These are phyloP conservation scores for Chlamydotis undulata DNA, from an alignment of 2,113 vertebrate species.

Conservation along the genomic window DNA sequence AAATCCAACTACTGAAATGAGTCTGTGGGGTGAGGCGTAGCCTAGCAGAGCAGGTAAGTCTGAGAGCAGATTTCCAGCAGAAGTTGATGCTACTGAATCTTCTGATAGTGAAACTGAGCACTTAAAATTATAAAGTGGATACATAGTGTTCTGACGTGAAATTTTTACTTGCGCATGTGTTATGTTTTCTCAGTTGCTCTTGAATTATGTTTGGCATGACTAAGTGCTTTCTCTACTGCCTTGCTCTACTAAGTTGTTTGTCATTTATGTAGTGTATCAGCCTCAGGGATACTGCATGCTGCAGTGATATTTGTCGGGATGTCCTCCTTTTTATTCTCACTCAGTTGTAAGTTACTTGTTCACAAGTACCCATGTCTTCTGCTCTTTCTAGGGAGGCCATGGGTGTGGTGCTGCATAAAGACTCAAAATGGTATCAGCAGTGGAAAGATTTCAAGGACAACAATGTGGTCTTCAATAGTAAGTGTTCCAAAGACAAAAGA, in stretches of 20 bases:
- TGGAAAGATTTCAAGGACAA: slow-evolving; percentile 99
- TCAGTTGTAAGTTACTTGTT: fast-evolving
- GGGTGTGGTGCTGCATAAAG: slow-evolving; percentile 94
- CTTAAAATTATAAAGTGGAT: not conserved
- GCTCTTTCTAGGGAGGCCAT: slow-evolving; percentile 84
- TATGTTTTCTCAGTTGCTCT: not conserved
- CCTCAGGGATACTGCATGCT: not conserved
- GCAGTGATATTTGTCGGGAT: not conserved
- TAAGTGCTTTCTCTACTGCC: not conserved
- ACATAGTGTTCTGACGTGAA: not conserved
- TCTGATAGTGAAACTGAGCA: fast-evolving
- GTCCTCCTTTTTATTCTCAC: not conserved
- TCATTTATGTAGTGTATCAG: not conserved
- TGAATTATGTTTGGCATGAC: not conserved
- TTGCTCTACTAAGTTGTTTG: fast-evolving
- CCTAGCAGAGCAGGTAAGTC: not conserved
- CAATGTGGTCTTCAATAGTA: slow-evolving; percentile 94
- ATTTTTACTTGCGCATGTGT: not conserved
- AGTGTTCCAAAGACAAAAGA: slow-evolving; percentile 50
- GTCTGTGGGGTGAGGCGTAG: not conserved
- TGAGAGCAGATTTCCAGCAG: not conserved
- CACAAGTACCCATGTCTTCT: not conserved
- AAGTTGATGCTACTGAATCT: fast-evolving
- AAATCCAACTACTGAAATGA: not conserved
- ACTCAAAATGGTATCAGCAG: slow-evolving; percentile 97